Conservation (phyloP, 2,888 invertebrate genomes). For the Cataglyphis rosenhaueri region DNA sequence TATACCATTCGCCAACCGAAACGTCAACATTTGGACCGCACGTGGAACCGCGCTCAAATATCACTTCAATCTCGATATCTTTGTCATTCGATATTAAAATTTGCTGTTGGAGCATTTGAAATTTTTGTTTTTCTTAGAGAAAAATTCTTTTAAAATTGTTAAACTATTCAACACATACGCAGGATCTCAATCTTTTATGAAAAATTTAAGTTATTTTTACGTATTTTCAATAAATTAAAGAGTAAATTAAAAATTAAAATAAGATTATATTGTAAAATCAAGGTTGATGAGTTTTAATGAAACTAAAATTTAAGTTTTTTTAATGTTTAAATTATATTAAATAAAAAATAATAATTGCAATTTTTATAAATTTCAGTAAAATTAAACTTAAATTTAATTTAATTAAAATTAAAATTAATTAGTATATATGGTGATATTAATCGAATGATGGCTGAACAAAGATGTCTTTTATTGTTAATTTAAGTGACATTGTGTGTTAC, state of each 20-base stretch:
- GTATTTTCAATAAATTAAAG: not conserved
- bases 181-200: not conserved
- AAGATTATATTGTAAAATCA: not conserved
- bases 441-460: not conserved
- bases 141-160: not conserved
- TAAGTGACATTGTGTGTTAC: slow-evolving; percentile 22
- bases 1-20: slow-evolving; percentile 16
- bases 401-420: not conserved
- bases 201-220: not conserved
- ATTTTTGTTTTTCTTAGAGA: not conserved
- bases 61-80: not conserved
- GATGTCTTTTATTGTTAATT: slow-evolving; percentile 12
- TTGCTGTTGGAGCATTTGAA: not conserved
- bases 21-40: not conserved
- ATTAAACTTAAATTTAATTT: not conserved
- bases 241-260: not conserved
- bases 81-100: not conserved
- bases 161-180: not conserved
- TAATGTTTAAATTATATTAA: not conserved
- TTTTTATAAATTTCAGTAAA: not conserved
- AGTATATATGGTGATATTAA: not conserved
- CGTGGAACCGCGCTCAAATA: slow-evolving; percentile 17
- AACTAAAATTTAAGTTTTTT: not conserved
- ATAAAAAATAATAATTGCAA: not conserved
- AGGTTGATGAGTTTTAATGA: not conserved